These are phyloP conservation scores for Leptoteleia sp. DNA, from an alignment of 1,140 invertebrate genomes.

Conservation along the genomic window DNA sequence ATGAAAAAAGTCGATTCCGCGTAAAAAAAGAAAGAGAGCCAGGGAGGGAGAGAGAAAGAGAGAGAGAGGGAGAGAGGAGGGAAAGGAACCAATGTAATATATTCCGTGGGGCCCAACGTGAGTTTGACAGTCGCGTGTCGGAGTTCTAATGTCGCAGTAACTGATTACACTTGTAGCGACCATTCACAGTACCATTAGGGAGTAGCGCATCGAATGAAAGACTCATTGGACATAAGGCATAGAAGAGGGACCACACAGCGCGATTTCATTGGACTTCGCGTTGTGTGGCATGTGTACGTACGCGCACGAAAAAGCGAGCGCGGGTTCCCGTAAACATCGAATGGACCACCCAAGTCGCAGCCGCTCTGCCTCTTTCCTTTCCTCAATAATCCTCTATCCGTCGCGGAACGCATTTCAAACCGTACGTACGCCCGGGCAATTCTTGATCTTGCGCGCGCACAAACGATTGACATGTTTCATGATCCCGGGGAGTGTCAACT, in stretches of 20 bases:
- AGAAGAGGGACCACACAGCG: slow-evolving; percentile 75
- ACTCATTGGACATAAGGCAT: slow-evolving; percentile 74
- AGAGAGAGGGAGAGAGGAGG: too few relatives aligned
- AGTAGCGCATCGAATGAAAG: slow-evolving; percentile 80
- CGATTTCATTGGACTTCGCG: slow-evolving; percentile 73
- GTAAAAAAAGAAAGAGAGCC: too few relatives aligned
- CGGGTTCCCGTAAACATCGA: slow-evolving; percentile 80
- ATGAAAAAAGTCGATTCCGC: too few relatives aligned
- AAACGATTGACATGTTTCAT: slow-evolving; percentile 58
- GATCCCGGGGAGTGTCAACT: slow-evolving; percentile 44
- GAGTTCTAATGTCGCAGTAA: too few relatives aligned
- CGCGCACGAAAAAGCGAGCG: slow-evolving; percentile 69
- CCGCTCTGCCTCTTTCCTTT: slow-evolving; percentile 76
- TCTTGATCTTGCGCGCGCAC: slow-evolving; percentile 21
- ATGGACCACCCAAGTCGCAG: slow-evolving; percentile 79
- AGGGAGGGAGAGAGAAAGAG: too few relatives aligned
- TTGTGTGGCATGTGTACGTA: slow-evolving; percentile 69
- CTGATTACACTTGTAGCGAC: slow-evolving; percentile 67
- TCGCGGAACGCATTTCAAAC: slow-evolving; percentile 65
- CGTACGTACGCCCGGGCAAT: slow-evolving; percentile 45
- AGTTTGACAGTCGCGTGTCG: too few relatives aligned
- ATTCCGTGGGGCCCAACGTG: too few relatives aligned
- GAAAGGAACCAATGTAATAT: too few relatives aligned
- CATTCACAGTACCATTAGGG: slow-evolving; percentile 75
- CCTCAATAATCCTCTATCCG: slow-evolving; percentile 76